These are phyloP conservation scores for Marasmarcha lunaedactyla DNA, from an alignment of 2,888 invertebrate genomes.

Conservation along the genomic window DNA sequence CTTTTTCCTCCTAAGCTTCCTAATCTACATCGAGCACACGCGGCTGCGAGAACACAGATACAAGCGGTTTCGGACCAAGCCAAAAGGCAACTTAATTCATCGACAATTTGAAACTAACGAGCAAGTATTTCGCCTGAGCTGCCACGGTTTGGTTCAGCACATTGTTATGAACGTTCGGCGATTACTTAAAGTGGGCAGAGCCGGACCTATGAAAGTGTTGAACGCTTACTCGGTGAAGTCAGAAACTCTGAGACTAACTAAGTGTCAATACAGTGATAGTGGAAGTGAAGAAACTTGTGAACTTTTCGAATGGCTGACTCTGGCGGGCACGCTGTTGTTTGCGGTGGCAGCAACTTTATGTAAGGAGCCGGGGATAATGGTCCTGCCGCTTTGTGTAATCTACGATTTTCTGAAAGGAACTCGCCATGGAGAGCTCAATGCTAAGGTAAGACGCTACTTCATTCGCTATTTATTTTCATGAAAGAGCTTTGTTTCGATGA, in stretches of 20 bases:
- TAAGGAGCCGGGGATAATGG: slow-evolving; percentile 96
- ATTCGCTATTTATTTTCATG: slow-evolving; percentile 8
- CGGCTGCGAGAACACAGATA: slow-evolving; percentile 68
- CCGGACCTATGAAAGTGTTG: slow-evolving; percentile 47
- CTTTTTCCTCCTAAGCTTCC: slow-evolving; percentile 88
- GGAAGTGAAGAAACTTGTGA: slow-evolving; percentile 54
- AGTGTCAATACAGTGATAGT: slow-evolving; percentile 53
- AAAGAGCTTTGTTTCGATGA: slow-evolving; percentile 11
- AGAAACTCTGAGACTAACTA: slow-evolving; percentile 36
- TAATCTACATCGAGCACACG: slow-evolving; percentile 86
- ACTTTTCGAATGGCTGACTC: slow-evolving; percentile 65
- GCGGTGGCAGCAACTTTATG: slow-evolving; percentile 89
- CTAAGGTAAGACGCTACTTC: slow-evolving; percentile 62
- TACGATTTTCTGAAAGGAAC: slow-evolving; percentile 82
- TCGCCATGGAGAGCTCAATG: slow-evolving; percentile 55
- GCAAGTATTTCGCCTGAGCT: slow-evolving; percentile 50
- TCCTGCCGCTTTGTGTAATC: slow-evolving; percentile 88
- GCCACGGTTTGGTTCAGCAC: slow-evolving; percentile 52
- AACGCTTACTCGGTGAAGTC: slow-evolving; percentile 42
- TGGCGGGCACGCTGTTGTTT: slow-evolving; percentile 72
- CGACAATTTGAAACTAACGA: slow-evolving; percentile 34
- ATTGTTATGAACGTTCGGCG: slow-evolving; percentile 55
- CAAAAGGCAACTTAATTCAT: slow-evolving; percentile 34
- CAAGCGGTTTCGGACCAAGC: slow-evolving; percentile 39
- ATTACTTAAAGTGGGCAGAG: slow-evolving; percentile 47